phyloP scores from a whole-genome alignment of 2,888 invertebrate genomes.

The Erebia ligea region DNA sequence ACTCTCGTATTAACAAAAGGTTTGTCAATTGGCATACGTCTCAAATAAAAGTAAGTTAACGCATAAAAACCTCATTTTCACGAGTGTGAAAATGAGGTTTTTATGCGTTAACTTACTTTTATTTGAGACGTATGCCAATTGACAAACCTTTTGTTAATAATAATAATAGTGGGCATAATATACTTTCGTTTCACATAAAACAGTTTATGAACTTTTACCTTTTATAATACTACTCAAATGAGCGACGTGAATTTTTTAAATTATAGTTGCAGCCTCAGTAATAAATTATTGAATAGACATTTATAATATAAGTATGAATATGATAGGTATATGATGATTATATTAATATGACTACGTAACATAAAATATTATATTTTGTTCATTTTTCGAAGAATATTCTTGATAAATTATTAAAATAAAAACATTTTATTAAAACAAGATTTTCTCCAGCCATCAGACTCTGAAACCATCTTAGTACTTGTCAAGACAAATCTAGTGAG shows the following conservation, averaged over 20 bases:
- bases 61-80: constrained; percentile 53
- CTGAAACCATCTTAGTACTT: too few species aligned
- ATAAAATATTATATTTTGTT: too few species aligned
- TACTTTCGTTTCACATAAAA: constrained; percentile 24
- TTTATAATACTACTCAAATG: constrained; percentile 6
- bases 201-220: constrained; percentile 13
- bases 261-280: constrained; percentile 27
- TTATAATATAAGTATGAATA: too few species aligned
- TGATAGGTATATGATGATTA: too few species aligned
- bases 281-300: constrained; percentile 45
- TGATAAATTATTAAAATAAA: too few species aligned
- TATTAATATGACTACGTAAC: too few species aligned
- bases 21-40: constrained; percentile 17
- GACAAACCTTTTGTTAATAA: constrained; percentile 9
- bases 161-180: neutral
- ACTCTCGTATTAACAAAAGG: neutral
- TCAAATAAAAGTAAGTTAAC: constrained; percentile 30
- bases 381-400: too few species aligned
- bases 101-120: constrained; percentile 42
- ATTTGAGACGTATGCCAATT: constrained; percentile 15
- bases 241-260: neutral
- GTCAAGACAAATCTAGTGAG: too few species aligned
- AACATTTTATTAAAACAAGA: too few species aligned
- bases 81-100: constrained; percentile 52
- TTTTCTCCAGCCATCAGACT: too few species aligned